Evolutionary conservation across 2,797 vertebrate genomes (phyloP).

Genomic region (Thaleichthys pacificus): DNA sequence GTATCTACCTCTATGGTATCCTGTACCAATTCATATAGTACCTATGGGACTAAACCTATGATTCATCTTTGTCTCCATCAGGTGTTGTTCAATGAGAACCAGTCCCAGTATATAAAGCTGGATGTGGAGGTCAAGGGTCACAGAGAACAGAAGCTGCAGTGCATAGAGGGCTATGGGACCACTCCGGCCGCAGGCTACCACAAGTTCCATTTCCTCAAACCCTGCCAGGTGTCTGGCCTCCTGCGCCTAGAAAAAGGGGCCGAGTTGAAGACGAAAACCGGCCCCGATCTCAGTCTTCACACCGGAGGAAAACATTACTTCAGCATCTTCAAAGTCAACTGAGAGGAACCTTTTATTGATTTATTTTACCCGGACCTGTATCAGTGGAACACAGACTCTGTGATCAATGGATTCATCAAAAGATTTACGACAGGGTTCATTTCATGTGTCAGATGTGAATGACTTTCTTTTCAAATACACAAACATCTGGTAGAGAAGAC

Average conservation of each 20-base stretch:
- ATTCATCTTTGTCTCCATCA: slow-evolving; percentile 43
- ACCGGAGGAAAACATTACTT: slow-evolving; percentile 82
- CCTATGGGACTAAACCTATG: too few relatives aligned
- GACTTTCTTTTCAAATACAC: neutral
- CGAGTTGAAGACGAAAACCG: slow-evolving; percentile 76
- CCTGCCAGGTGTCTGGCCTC: slow-evolving; percentile 90
- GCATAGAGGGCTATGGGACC: slow-evolving; percentile 87
- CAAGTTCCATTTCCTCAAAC: slow-evolving; percentile 80
- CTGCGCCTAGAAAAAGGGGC: slow-evolving; percentile 77
- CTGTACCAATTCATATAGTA: too few relatives aligned
- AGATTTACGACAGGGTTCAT: neutral
- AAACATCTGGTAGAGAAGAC: neutral
- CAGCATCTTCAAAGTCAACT: slow-evolving; percentile 89
- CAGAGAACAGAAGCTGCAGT: slow-evolving; percentile 77
- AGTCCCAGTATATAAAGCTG: slow-evolving; percentile 89
- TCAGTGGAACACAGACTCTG: neutral
- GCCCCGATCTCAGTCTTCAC: slow-evolving; percentile 70
- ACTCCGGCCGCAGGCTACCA: slow-evolving; percentile 80
- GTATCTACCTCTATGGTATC: too few relatives aligned
- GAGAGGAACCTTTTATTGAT: slow-evolving; percentile 32
- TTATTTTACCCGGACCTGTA: neutral
- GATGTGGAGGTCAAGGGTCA: slow-evolving; percentile 75
- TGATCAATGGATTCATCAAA: neutral
- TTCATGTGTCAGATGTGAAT: neutral
- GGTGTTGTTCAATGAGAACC: slow-evolving; percentile 89